Evolutionary conservation across 2,113 vertebrate species (phyloP).

Genomic region (Chaetura pelagica): DNA sequence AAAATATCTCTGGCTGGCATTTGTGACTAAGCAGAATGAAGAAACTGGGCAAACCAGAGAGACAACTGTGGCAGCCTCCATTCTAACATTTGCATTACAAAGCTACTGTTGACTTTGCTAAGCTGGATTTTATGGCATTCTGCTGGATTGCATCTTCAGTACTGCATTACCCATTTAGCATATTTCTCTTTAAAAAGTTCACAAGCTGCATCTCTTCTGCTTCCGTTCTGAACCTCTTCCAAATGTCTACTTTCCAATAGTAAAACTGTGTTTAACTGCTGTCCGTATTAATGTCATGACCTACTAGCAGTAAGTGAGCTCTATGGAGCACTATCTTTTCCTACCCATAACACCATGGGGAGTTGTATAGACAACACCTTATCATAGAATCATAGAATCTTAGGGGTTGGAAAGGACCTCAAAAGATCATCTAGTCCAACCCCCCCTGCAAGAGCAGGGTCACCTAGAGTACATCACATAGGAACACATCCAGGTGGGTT

Average conservation of each 20-base stretch:
- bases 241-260: background rate
- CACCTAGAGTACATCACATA: too few species aligned
- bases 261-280: background rate
- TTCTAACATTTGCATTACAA: background rate
- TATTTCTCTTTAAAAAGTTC: background rate
- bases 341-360: background rate
- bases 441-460: too few species aligned
- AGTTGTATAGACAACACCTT: background rate
- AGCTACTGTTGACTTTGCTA: background rate
- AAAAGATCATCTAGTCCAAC: too few species aligned
- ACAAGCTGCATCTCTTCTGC: background rate
- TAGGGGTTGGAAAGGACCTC: too few species aligned
- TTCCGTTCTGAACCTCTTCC: background rate
- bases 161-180: background rate
- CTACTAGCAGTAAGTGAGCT: background rate
- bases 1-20: background rate
- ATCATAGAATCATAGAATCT: too few species aligned
- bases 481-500: too few species aligned
- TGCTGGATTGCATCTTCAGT: background rate
- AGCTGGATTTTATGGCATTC: background rate
- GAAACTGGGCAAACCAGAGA: background rate
- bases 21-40: background rate
- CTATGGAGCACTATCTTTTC: background rate
- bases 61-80: background rate
- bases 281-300: background rate